These are phyloP conservation scores for Drosophila bocki DNA, from an alignment of 1,140 invertebrate genomes.

Conservation along the genomic window DNA sequence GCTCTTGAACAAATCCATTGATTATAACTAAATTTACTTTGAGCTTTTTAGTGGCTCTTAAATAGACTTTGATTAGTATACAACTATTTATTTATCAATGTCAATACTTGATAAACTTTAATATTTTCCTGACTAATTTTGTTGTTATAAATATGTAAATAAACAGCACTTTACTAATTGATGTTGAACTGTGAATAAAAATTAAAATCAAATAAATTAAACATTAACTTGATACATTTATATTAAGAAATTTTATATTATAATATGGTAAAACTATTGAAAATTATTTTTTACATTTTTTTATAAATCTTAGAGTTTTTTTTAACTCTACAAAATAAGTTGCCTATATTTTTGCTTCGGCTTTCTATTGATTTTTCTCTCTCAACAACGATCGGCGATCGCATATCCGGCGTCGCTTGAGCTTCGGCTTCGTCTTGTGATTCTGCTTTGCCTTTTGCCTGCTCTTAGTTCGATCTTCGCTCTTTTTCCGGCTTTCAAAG, in stretches of 20 bases:
- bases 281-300: no score
- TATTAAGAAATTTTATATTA: background rate
- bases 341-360: slow-evolving; percentile 38
- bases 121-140: background rate
- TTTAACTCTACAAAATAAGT: slow-evolving; percentile 9
- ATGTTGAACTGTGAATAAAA: background rate
- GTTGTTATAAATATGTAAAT: background rate
- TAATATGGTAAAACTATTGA: background rate
- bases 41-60: background rate
- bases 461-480: slow-evolving; percentile 29
- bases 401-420: slow-evolving; percentile 27
- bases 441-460: slow-evolving; percentile 1
- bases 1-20: no score
- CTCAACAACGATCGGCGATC: slow-evolving; percentile 16
- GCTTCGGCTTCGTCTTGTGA: background rate
- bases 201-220: background rate
- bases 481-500: slow-evolving; percentile 20
- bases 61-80: background rate
- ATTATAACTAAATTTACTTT: background rate
- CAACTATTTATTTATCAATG: no score
- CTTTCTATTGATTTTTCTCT: slow-evolving; percentile 4
- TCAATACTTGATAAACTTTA: no score
- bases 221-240: background rate
- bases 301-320: no score
- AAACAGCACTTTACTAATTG: background rate